phyloP scores from a whole-genome alignment of 2,113 vertebrate species.

The Psittacus erithacus region DNA sequence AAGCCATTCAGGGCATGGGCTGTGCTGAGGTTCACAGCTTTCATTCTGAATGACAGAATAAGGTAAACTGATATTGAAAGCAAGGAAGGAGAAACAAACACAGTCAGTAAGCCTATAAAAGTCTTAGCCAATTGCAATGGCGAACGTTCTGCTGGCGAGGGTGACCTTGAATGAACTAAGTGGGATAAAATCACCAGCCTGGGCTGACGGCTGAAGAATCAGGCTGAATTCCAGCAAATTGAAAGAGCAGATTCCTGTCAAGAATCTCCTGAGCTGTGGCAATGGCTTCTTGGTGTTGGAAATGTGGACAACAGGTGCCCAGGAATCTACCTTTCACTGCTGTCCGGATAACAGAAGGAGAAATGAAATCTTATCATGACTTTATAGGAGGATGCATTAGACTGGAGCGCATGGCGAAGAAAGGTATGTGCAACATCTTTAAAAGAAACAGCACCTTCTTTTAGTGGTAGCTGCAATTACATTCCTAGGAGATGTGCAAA shows the following conservation, averaged over 20 bases:
- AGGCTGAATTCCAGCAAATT: slow-evolving; percentile 27
- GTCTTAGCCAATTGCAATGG: slow-evolving; percentile 63
- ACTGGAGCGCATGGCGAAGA: slow-evolving; percentile 64
- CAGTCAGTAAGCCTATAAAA: slow-evolving; percentile 69
- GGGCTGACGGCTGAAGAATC: slow-evolving; percentile 48
- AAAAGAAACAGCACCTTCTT: background rate
- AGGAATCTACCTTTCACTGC: slow-evolving; percentile 71
- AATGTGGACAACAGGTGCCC: slow-evolving; percentile 71
- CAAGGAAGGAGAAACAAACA: slow-evolving; percentile 46
- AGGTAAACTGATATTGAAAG: slow-evolving; percentile 57
- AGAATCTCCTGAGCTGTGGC: slow-evolving; percentile 20
- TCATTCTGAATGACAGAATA: slow-evolving; percentile 42
- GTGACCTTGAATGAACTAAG: slow-evolving; percentile 77
- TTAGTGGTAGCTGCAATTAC: background rate
- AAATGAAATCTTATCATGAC: slow-evolving; percentile 88
- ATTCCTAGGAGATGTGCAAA: background rate
- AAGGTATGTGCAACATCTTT: slow-evolving; percentile 78
- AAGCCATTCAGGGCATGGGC: slow-evolving; percentile 10
- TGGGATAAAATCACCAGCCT: slow-evolving; percentile 73
- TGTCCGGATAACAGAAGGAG: slow-evolving; percentile 84
- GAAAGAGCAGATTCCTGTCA: background rate
- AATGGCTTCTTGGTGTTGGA: slow-evolving; percentile 67
- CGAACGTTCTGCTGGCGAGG: slow-evolving; percentile 48
- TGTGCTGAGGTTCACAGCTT: slow-evolving; percentile 41
- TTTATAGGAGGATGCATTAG: slow-evolving; percentile 81